A percentile compares a stretch with the other conserved stretches of the same genome.
These are phyloP conservation scores for Sebastiscus tertius DNA, from an alignment of 2,797 vertebrate species.

Conservation along the genomic window DNA sequence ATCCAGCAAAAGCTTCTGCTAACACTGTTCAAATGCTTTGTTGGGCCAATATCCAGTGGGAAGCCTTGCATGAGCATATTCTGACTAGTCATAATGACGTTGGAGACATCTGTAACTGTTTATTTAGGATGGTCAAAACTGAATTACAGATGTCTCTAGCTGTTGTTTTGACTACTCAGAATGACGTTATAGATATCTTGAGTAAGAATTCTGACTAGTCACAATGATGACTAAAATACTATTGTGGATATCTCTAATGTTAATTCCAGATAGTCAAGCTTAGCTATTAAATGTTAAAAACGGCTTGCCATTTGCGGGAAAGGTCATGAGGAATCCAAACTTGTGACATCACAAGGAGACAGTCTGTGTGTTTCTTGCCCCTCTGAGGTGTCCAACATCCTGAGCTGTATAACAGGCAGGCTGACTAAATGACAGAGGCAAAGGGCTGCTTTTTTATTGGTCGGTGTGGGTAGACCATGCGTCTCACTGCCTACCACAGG, in stretches of 20 bases:
- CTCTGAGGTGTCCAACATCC: slow-evolving; percentile 4
- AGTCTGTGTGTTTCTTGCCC: slow-evolving; percentile 8
- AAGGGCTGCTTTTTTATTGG: slow-evolving; percentile 59
- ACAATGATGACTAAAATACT: not conserved
- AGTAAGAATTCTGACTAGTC: not conserved
- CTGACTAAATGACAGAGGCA: slow-evolving; percentile 53
- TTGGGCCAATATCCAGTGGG: not conserved
- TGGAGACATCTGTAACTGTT: not conserved
- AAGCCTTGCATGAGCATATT: not conserved
- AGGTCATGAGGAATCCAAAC: slow-evolving; percentile 25
- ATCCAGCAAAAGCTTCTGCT: not conserved
- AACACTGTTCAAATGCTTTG: not conserved
- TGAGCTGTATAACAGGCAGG: slow-evolving; percentile 65
- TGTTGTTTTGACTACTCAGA: too few relatives aligned
- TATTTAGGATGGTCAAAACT: not conserved
- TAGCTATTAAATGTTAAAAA: not conserved
- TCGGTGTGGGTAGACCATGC: slow-evolving; percentile 71
- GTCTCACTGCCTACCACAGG: slow-evolving; percentile 70
- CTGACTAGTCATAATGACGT: not conserved
- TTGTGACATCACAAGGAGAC: slow-evolving; percentile 23
- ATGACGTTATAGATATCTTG: too few relatives aligned
- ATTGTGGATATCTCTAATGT: not conserved
- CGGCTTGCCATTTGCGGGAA: not conserved
- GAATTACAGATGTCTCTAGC: not conserved
- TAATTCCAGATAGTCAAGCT: not conserved